Evolutionary conservation across 1,140 invertebrate genomes (phyloP).

Genomic region (Zaprionus camerounensis): DNA sequence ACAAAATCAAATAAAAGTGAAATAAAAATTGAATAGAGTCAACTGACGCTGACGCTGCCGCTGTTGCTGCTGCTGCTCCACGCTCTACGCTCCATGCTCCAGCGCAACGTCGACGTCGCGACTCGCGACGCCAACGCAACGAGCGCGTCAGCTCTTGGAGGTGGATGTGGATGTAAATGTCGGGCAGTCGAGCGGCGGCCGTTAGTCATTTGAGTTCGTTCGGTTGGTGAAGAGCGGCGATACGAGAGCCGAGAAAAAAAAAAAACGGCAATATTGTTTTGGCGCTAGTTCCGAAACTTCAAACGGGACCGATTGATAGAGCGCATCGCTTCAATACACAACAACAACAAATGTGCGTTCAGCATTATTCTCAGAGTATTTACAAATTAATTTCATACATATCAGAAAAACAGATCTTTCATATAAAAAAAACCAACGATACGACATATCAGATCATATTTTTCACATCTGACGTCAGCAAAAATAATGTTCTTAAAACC

Average conservation of each 20-base stretch:
- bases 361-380: slow-evolving; percentile 28
- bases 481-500: slow-evolving; percentile 13
- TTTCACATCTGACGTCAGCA: slow-evolving; percentile 38
- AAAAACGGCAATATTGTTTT: slow-evolving; percentile 21
- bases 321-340: slow-evolving; percentile 10
- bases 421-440: neutral
- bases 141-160: slow-evolving; percentile 45
- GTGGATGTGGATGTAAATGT: slow-evolving; percentile 72
- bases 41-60: slow-evolving; percentile 17
- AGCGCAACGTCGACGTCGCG: slow-evolving; percentile 28
- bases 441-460: slow-evolving; percentile 3
- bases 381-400: slow-evolving; percentile 5
- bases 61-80: slow-evolving; percentile 14
- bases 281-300: slow-evolving; percentile 24
- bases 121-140: slow-evolving; percentile 19
- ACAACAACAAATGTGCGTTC: slow-evolving; percentile 32
- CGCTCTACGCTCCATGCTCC: slow-evolving; percentile 21
- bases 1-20: slow-evolving; percentile 58
- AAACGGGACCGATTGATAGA: slow-evolving; percentile 9
- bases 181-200: slow-evolving; percentile 61
- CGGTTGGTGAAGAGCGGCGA: slow-evolving; percentile 65
- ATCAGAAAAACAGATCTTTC: neutral
- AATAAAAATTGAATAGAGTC: slow-evolving; percentile 64
- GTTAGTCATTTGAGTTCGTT: slow-evolving; percentile 79
- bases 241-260: slow-evolving; percentile 14